phyloP scores from a whole-genome alignment of 2,797 vertebrate genomes.

The Avahi laniger region DNA sequence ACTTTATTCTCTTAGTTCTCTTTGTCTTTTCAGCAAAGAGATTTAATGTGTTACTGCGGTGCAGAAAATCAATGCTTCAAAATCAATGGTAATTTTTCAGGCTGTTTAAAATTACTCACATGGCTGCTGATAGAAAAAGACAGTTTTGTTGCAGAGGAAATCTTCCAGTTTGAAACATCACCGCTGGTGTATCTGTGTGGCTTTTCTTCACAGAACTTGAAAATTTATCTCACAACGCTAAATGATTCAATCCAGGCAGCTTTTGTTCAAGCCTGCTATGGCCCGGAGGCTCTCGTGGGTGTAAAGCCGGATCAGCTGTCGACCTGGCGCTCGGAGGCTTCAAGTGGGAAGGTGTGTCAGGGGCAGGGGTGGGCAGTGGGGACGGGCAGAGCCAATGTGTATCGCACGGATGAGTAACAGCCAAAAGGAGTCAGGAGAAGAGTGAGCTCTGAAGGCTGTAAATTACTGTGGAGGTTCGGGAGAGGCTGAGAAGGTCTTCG shows the following conservation, averaged over 20 bases:
- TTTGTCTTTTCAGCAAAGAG: conserved; percentile 78
- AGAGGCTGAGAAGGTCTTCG: not conserved
- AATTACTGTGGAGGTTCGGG: accelerated
- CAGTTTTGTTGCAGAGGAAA: conserved; percentile 56
- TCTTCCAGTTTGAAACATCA: conserved; percentile 51
- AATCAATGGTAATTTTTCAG: conserved; percentile 84
- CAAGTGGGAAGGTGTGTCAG: not conserved
- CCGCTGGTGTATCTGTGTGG: not conserved
- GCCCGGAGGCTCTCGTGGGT: not conserved
- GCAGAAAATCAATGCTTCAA: conserved; percentile 81
- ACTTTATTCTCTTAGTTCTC: conserved; percentile 59
- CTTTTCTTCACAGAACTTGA: not conserved
- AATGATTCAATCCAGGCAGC: not conserved
- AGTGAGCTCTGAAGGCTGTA: not conserved
- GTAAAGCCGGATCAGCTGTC: not conserved
- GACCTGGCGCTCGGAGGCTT: not conserved
- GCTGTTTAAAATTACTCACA: conserved; percentile 77
- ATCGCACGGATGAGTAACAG: not conserved
- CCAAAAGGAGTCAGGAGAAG: no score
- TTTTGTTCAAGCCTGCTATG: not conserved
- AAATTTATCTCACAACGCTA: not conserved
- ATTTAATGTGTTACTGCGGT: conserved; percentile 72
- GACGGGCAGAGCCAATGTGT: not conserved
- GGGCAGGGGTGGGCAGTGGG: no score
- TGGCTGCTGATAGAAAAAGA: conserved; percentile 65